Conservation (phyloP, 2,113 vertebrate genomes). For the Hydrochoerus hydrochaeris region DNA sequence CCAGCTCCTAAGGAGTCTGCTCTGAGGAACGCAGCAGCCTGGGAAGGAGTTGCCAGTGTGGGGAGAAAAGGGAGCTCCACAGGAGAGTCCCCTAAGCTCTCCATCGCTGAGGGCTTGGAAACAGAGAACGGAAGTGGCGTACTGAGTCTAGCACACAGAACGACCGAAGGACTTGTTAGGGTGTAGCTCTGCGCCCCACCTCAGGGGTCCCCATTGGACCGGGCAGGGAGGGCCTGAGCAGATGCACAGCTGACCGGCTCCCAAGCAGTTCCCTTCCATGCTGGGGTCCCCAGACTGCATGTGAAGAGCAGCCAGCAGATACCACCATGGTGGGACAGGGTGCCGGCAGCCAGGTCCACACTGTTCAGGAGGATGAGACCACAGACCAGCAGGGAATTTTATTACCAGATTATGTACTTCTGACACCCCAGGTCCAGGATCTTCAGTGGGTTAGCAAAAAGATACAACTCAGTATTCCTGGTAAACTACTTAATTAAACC, state of each 20-base stretch:
- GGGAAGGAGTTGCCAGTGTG: background rate
- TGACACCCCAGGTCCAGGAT: background rate
- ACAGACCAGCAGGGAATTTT: background rate
- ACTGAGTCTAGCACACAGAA: accelerated
- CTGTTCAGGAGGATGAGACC: background rate
- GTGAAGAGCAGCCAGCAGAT: background rate
- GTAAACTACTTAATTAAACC: conserved; percentile 74
- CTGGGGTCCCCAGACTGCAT: background rate
- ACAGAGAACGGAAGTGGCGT: background rate
- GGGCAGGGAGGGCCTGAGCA: background rate
- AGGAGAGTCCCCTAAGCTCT: too few relatives aligned
- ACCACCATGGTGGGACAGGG: background rate
- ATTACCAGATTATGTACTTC: background rate
- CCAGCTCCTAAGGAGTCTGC: background rate
- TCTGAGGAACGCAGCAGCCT: background rate
- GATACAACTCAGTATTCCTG: conserved; percentile 46
- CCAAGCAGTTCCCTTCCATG: background rate
- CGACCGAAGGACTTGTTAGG: background rate
- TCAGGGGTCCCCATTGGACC: background rate
- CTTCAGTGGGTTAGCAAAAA: conserved; percentile 40
- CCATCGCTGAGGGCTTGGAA: background rate
- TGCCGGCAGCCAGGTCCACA: background rate
- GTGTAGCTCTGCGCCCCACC: background rate
- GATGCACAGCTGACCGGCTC: background rate
- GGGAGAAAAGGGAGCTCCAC: background rate